Evolutionary conservation across 23 tunicate species (phyloP), one percentile per base, ranked within the genome.

Genomic region (Clavelina lepadiformis): DNA sequence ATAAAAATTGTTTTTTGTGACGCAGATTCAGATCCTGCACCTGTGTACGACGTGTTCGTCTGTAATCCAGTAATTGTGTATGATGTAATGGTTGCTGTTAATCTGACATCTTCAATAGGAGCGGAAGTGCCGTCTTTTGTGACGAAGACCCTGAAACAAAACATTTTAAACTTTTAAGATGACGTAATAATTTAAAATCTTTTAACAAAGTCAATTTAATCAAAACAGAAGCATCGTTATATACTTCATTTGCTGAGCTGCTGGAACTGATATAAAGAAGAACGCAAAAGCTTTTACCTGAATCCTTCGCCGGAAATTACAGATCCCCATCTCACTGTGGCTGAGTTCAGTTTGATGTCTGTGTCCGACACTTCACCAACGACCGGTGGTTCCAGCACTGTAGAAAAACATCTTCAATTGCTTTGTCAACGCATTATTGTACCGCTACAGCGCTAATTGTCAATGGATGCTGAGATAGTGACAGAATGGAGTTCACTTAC

Each of bases 401-500:
- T 3, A 70, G 35, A 1, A 46, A 26, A 23, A 2, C 27, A 44
- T 27, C n/a, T n/a, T n/a, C n/a, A n/a, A n/a, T n/a, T n/a, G n/a
- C n/a, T n/a, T n/a, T n/a, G n/a, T n/a, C n/a, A n/a, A n/a, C n/a
- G n/a, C n/a, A n/a, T n/a, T n/a, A n/a, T n/a, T n/a, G n/a, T n/a
- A n/a, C n/a, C n/a, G n/a, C n/a, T n/a, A n/a, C n/a, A n/a, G n/a
- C n/a, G n/a, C n/a, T n/a, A n/a, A n/a, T n/a, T n/a, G n/a, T n/a
- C n/a, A n/a, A n/a, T n/a, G n/a, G n/a, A n/a, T n/a, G n/a, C n/a
- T n/a, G n/a, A n/a, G n/a, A n/a, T n/a, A n/a, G n/a, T n/a, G n/a
- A n/a, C n/a, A n/a, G n/a, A n/a, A n/a, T n/a, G n/a, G n/a, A n/a
- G 33, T 61, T 61, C 23, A 22, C 52, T 73, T 73, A 73, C 78